These are phyloP conservation scores for Hydraecia micacea DNA, from an alignment of 2,888 invertebrate genomes.

Conservation along the genomic window DNA sequence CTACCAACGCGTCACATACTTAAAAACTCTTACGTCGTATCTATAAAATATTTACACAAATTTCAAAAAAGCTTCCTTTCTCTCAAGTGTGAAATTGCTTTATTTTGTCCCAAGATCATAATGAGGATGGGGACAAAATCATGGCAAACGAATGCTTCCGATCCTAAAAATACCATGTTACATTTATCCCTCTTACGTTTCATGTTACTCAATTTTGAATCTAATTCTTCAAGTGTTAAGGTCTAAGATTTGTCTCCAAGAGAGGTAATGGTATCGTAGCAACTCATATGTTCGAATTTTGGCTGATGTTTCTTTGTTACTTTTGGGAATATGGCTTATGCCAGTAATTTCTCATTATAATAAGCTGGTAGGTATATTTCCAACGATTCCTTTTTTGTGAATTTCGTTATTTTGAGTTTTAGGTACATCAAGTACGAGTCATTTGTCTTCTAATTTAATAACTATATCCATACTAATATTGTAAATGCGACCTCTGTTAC, in stretches of 20 bases:
- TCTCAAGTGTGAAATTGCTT: conserved; percentile 73
- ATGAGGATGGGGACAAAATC: conserved; percentile 76
- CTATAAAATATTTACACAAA: background rate
- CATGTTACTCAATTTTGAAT: conserved; percentile 11
- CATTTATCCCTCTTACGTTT: conserved; percentile 16
- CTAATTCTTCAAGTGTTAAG: background rate
- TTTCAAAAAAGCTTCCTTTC: conserved; percentile 34
- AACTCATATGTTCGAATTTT: conserved; percentile 67
- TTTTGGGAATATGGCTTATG: conserved; percentile 66
- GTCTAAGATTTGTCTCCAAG: conserved; percentile 1
- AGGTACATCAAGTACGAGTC: no score
- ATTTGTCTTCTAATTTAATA: no score
- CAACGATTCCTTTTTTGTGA: no score
- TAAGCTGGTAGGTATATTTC: conserved; percentile 24
- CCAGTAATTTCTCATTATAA: conserved; percentile 63
- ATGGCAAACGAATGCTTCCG: conserved; percentile 75
- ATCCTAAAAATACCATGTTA: conserved; percentile 51
- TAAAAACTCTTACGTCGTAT: background rate
- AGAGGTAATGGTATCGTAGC: conserved; percentile 19
- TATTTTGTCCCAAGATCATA: conserved; percentile 73
- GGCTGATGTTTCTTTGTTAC: conserved; percentile 73
- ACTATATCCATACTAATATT: no score
- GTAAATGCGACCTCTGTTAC: no score
- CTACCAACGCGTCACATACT: background rate
- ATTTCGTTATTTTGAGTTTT: no score